Evolutionary conservation across 2,797 vertebrate genomes (phyloP).

Genomic region (Mormyrops boulengeri): DNA sequence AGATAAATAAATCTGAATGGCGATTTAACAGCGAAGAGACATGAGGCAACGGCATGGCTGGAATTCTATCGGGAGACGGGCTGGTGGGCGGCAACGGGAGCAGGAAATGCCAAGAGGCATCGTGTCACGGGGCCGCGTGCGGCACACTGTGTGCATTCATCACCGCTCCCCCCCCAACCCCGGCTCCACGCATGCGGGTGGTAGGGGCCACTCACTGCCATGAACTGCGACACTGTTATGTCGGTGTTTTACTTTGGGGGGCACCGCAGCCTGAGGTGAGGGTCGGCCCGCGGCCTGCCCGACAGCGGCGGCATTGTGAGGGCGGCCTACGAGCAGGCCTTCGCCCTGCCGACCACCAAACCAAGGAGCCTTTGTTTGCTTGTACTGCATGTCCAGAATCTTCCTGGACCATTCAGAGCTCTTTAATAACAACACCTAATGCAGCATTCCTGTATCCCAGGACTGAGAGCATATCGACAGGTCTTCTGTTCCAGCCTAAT

Average conservation of each 20-base stretch:
- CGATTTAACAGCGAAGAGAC: neutral
- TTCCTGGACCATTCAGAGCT: neutral
- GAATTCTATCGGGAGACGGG: neutral
- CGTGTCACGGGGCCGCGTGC: neutral
- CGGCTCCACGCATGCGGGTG: neutral
- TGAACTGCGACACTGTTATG: constrained; percentile 24
- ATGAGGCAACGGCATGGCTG: neutral
- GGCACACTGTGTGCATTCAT: constrained; percentile 19
- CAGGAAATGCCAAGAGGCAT: neutral
- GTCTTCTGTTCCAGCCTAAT: neutral
- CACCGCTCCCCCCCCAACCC: neutral
- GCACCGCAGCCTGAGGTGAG: neutral
- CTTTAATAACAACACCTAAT: neutral
- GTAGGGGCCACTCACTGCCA: neutral
- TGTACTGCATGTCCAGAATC: neutral
- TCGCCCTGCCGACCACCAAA: neutral
- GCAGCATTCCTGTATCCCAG: neutral
- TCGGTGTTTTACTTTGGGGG: neutral
- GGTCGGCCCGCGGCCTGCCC: neutral
- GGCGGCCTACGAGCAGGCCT: neutral
- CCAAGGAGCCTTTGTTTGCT: neutral
- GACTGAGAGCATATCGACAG: neutral
- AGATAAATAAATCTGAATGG: neutral
- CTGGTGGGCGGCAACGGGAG: neutral
- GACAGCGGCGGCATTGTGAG: neutral